Percentiles rank a stretch among this genome's conserved stretches.
phyloP scores from a whole-genome alignment of 1,140 invertebrate genomes.

The Drosophila subpulchrella region DNA sequence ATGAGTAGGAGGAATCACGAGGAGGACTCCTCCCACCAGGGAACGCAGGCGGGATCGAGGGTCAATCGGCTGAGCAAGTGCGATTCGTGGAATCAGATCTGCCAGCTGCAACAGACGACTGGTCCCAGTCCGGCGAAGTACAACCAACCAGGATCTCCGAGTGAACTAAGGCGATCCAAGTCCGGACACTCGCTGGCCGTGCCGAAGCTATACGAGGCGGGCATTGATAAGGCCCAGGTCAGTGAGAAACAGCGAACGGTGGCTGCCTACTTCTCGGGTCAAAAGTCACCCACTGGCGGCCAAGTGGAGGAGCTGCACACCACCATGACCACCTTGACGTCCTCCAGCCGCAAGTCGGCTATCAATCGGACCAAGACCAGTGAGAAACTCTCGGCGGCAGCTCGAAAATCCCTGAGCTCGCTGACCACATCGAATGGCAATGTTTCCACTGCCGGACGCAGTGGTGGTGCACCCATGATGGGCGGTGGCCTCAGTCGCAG shows the following conservation, averaged over 20 bases:
- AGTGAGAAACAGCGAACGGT: constrained; percentile 91
- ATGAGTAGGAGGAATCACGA: constrained; percentile 58
- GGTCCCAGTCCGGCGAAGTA: constrained; percentile 41
- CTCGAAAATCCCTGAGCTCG: constrained; percentile 76
- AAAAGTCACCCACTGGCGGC: constrained; percentile 75
- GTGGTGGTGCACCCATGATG: constrained; percentile 43
- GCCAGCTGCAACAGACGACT: constrained; percentile 66
- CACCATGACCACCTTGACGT: constrained; percentile 50
- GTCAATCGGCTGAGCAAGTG: constrained; percentile 88
- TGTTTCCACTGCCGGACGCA: constrained; percentile 65
- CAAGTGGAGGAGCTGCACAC: constrained; percentile 55
- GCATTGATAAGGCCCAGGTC: constrained; percentile 89
- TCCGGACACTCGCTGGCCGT: constrained; percentile 89
- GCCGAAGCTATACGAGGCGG: constrained; percentile 92
- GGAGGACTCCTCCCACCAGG: constrained; percentile 42
- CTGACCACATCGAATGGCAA: constrained; percentile 75
- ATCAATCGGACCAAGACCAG: constrained; percentile 85
- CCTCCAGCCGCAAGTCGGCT: constrained; percentile 70
- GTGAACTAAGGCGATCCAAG: constrained; percentile 88
- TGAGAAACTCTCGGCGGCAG: constrained; percentile 85
- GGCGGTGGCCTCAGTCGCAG: constrained; percentile 87
- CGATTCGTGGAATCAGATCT: constrained; percentile 92
- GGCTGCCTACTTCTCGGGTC: constrained; percentile 90
- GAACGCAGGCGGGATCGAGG: constrained; percentile 48
- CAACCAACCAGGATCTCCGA: constrained; percentile 72